phyloP scores from a whole-genome alignment of 1,140 invertebrate genomes.

The Physella acuta region DNA sequence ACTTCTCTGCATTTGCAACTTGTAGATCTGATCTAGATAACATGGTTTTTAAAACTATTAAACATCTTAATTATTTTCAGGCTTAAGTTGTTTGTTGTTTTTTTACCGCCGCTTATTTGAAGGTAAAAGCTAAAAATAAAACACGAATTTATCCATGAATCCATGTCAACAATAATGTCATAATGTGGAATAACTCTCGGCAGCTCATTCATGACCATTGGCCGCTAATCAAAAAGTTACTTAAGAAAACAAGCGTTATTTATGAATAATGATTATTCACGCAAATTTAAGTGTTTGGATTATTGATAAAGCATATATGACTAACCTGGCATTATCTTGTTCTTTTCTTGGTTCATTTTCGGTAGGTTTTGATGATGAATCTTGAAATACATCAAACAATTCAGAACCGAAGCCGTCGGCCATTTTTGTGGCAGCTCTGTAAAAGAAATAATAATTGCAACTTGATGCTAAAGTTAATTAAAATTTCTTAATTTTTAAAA shows the following conservation, averaged over 20 bases:
- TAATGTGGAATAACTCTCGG: background rate
- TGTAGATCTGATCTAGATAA: no score
- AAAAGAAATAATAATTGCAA: no score
- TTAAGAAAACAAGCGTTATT: background rate
- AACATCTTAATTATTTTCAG: no score
- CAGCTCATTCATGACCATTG: background rate
- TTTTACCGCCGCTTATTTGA: no score
- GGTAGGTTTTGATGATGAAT: constrained; percentile 27
- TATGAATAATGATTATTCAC: background rate
- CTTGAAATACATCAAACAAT: constrained; percentile 65
- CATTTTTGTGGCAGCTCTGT: no score
- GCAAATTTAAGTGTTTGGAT: background rate
- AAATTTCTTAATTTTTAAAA: no score
- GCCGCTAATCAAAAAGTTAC: background rate
- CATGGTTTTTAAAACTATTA: no score
- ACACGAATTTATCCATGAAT: background rate
- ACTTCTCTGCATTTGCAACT: no score
- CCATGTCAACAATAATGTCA: background rate
- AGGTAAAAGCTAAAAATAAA: no score
- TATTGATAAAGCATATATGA: background rate
- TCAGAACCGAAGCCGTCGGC: constrained; percentile 57
- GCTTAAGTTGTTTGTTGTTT: no score
- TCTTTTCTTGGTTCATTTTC: constrained; percentile 6
- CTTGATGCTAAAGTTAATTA: no score
- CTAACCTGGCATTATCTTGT: constrained; percentile 3